phyloP scores from a whole-genome alignment of 2,113 vertebrate genomes.

The Motacilla alba region DNA sequence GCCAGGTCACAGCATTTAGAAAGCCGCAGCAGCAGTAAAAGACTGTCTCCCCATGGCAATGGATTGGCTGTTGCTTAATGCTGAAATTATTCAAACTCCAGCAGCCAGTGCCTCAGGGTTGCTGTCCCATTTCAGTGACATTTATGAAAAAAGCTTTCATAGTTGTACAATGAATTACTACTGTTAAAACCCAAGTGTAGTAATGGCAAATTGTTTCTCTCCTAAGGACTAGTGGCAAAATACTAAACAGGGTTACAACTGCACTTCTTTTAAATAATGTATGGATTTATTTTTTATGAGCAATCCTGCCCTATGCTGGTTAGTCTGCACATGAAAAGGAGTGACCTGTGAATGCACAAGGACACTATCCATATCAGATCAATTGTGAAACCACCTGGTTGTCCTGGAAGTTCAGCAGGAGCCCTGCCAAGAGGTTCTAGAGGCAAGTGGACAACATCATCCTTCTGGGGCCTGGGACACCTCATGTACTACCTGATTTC shows the following conservation, averaged over 20 bases:
- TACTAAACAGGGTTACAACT: neutral
- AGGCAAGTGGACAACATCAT: neutral
- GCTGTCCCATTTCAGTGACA: neutral
- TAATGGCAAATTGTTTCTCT: neutral
- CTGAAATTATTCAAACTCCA: neutral
- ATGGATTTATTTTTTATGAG: neutral
- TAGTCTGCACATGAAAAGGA: neutral
- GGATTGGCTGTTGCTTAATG: neutral
- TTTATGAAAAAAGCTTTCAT: neutral
- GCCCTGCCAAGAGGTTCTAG: neutral
- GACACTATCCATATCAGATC: neutral
- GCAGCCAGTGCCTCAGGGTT: neutral
- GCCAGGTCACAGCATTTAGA: neutral
- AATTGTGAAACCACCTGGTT: neutral
- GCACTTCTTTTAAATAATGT: neutral
- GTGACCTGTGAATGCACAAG: neutral
- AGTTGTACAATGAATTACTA: neutral
- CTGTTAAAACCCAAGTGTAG: neutral
- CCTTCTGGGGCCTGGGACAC: rapidly evolving
- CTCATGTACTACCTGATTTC: neutral
- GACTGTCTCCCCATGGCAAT: neutral
- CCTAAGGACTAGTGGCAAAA: neutral
- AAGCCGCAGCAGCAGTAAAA: neutral
- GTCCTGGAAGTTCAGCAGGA: neutral
- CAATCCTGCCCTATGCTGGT: neutral